phyloP scores from a whole-genome alignment of 1,140 invertebrate genomes.

The Dreissena rostriformis region DNA sequence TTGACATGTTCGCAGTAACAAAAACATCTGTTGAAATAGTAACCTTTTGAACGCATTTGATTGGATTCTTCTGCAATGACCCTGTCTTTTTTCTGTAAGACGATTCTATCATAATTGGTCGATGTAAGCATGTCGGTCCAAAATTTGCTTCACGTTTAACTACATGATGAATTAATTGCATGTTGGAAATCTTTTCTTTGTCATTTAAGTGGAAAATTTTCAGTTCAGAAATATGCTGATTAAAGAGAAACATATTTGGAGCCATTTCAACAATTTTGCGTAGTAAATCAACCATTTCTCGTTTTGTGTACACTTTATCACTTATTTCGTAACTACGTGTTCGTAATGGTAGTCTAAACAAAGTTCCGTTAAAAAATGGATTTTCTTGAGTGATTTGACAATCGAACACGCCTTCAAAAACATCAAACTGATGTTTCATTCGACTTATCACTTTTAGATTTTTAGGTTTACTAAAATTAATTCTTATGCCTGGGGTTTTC shows the following conservation, averaged over 20 bases:
- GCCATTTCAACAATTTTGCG: slow-evolving; percentile 55
- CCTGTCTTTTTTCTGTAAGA: no score
- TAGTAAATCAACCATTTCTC: slow-evolving; percentile 61
- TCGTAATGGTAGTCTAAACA: slow-evolving; percentile 71
- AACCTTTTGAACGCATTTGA: not conserved
- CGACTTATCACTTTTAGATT: slow-evolving; percentile 61
- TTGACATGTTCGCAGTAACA: not conserved
- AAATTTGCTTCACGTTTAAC: slow-evolving; percentile 72
- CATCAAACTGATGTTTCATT: slow-evolving; percentile 70
- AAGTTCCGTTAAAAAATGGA: slow-evolving; percentile 62
- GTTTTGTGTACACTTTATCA: slow-evolving; percentile 58
- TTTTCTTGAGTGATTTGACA: slow-evolving; percentile 49
- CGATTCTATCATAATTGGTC: no score
- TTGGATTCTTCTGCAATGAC: not conserved
- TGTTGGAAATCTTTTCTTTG: slow-evolving; percentile 7
- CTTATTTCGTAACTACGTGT: slow-evolving; percentile 69
- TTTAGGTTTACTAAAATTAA: slow-evolving; percentile 61
- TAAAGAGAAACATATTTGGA: slow-evolving; percentile 68
- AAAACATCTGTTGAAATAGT: not conserved
- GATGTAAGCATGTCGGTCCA: slow-evolving; percentile 45
- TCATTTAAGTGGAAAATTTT: slow-evolving; percentile 61
- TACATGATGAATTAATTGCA: slow-evolving; percentile 17
- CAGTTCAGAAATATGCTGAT: slow-evolving; percentile 66
- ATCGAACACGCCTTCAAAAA: slow-evolving; percentile 74
- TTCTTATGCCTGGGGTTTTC: slow-evolving; percentile 69